Conservation (phyloP, 2,113 vertebrate species). For the Dissostichus mawsoni region DNA sequence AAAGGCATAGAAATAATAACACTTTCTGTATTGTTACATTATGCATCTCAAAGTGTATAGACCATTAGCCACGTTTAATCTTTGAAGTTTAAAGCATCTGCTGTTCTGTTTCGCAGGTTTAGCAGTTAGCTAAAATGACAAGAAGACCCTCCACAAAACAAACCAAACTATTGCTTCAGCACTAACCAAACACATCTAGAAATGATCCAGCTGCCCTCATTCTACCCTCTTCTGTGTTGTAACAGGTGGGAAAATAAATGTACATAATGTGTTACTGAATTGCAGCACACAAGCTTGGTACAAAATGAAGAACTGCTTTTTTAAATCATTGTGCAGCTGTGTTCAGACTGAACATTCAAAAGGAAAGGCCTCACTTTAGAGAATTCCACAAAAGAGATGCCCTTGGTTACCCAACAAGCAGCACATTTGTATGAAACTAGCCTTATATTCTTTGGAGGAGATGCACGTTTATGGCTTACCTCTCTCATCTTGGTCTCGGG, state of each 20-base stretch:
- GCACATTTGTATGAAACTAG: not conserved
- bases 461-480: slow-evolving; percentile 75
- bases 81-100: slow-evolving; percentile 13
- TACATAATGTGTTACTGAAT: too few species aligned
- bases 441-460: not conserved
- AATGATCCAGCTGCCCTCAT: not conserved
- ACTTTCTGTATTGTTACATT: slow-evolving; percentile 12
- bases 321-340: not conserved
- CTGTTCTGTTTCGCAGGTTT: not conserved
- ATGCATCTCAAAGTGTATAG: not conserved
- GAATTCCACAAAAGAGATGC: not conserved
- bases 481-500: slow-evolving; percentile 97
- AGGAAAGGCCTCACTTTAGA: not conserved
- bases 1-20: not conserved
- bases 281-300: not conserved
- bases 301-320: not conserved
- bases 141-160: slow-evolving; percentile 7
- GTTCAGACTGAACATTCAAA: not conserved
- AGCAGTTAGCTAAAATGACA: slow-evolving; percentile 13
- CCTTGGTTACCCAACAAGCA: not conserved
- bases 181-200: not conserved
- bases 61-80: not conserved
- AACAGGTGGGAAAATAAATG: not conserved
- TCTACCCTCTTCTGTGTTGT: not conserved
- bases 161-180: slow-evolving; percentile 6